Percentiles rank a stretch among this genome's conserved stretches.
Evolutionary conservation across 2,113 vertebrate species (phyloP).

Genomic region (Aptenodytes patagonicus): DNA sequence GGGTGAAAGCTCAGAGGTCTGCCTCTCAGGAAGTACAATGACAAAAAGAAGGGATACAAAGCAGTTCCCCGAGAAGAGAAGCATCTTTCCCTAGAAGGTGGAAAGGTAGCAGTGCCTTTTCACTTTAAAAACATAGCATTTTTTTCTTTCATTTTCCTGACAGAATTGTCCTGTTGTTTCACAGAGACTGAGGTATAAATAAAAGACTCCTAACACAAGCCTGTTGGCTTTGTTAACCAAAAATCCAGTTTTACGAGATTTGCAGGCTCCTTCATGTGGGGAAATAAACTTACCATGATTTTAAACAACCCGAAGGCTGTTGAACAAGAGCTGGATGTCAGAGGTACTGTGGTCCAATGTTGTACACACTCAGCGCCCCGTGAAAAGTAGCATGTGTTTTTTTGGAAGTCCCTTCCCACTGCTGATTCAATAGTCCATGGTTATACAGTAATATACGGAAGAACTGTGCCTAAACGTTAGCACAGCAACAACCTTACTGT

Average conservation of each 20-base stretch:
- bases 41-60: neutral
- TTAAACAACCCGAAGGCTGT: neutral
- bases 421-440: neutral
- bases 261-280: neutral
- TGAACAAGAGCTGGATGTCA: neutral
- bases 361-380: neutral
- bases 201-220: neutral
- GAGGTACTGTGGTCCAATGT: accelerated
- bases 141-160: neutral
- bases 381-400: neutral
- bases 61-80: neutral
- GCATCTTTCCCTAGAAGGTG: neutral
- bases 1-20: neutral
- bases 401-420: neutral
- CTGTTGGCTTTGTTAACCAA: neutral
- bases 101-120: neutral
- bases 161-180: neutral
- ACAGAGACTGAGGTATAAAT: neutral
- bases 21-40: neutral
- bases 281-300: neutral
- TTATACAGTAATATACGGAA: neutral
- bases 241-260: neutral
- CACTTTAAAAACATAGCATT: neutral
- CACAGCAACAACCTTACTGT: neutral
- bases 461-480: neutral